These are phyloP conservation scores for Zaprionus africanus DNA, from an alignment of 1,140 invertebrate genomes.

Conservation along the genomic window DNA sequence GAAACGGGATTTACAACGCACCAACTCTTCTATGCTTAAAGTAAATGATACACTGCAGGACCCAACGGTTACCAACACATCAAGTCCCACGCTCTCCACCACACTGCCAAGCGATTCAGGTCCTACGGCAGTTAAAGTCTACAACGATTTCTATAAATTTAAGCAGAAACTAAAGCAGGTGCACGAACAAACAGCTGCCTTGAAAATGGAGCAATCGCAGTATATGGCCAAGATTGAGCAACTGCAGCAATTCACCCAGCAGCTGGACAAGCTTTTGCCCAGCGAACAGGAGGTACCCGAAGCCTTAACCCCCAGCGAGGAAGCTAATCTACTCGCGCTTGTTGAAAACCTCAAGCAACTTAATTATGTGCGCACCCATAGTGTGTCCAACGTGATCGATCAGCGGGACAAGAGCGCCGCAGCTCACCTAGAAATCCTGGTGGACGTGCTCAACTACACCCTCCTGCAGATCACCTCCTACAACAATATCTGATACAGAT, in stretches of 20 bases:
- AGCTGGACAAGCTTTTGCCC: constrained; percentile 67
- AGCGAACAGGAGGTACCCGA: constrained; percentile 27
- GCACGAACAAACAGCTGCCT: constrained; percentile 31
- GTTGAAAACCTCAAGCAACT: constrained; percentile 65
- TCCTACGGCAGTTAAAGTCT: constrained; percentile 42
- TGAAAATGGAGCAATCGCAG: constrained; percentile 25
- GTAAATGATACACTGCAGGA: constrained; percentile 28
- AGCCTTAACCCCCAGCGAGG: constrained; percentile 54
- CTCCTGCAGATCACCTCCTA: constrained; percentile 58
- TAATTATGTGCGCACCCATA: constrained; percentile 62
- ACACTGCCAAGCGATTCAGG: constrained; percentile 43
- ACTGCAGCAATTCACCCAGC: constrained; percentile 62
- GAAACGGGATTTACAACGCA: constrained; percentile 54
- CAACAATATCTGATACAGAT: constrained; percentile 15
- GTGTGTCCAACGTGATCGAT: constrained; percentile 28
- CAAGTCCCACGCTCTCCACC: constrained; percentile 9
- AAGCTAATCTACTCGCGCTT: constrained; percentile 38
- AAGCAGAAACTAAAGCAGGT: constrained; percentile 56
- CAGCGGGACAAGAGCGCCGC: constrained; percentile 25
- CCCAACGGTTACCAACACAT: constrained; percentile 26
- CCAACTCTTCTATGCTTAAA: constrained; percentile 48
- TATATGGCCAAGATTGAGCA: constrained; percentile 54
- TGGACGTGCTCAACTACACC: constrained; percentile 68
- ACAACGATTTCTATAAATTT: constrained; percentile 64
- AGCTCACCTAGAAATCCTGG: constrained; percentile 53